phyloP scores from a whole-genome alignment of 1,140 invertebrate species.

The Drosophila orena region DNA sequence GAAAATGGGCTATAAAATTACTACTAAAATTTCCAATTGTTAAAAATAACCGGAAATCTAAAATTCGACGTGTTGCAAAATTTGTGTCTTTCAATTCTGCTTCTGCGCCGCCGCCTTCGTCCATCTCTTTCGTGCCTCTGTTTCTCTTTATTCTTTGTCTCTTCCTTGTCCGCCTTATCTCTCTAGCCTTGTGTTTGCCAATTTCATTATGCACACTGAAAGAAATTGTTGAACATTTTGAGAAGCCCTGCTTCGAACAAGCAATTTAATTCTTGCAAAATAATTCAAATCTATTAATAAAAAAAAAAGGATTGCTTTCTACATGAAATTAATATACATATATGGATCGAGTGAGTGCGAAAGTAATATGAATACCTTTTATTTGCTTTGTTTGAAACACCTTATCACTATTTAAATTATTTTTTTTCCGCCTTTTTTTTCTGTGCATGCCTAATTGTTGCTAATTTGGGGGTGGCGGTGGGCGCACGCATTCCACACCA shows the following conservation, averaged over 20 bases:
- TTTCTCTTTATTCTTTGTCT: not conserved
- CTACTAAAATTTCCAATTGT: not conserved
- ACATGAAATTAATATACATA: too few species aligned
- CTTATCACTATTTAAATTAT: not conserved
- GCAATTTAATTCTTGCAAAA: too few species aligned
- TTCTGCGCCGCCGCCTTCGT: conserved; percentile 16
- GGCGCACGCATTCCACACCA: conserved; percentile 35
- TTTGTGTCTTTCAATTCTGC: not conserved
- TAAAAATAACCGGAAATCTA: not conserved
- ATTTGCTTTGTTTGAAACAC: not conserved
- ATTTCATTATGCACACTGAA: not conserved
- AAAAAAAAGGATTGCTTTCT: too few species aligned
- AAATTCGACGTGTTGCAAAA: not conserved
- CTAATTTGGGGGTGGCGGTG: conserved; percentile 13
- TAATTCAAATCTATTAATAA: too few species aligned
- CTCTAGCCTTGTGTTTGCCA: not conserved
- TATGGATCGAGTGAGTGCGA: too few species aligned
- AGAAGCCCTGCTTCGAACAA: too few species aligned
- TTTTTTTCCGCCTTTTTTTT: conserved; percentile 1
- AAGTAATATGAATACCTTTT: too few species aligned
- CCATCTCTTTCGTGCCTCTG: not conserved
- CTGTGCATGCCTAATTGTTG: conserved; percentile 12
- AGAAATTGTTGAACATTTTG: not conserved
- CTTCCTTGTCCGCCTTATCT: conserved; percentile 11
- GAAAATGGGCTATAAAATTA: too few species aligned